Percentiles rank a stretch among this genome's conserved stretches.
phyloP scores from a whole-genome alignment of 2,888 invertebrate species.

The Labia minor region DNA sequence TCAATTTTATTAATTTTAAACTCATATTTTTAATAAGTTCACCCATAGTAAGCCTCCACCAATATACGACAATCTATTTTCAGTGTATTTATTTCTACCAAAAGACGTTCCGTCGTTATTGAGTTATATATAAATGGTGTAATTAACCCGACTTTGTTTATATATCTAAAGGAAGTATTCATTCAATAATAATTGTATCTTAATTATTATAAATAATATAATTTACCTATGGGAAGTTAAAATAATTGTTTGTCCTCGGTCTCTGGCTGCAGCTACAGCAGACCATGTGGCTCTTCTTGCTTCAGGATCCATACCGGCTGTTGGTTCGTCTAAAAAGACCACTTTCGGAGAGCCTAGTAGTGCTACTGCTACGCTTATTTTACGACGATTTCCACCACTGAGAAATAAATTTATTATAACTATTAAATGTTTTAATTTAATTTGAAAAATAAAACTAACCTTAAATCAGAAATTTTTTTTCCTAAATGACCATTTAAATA shows the following conservation, averaged over 20 bases:
- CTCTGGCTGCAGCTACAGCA: slow-evolving; percentile 54
- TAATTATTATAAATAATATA: no score
- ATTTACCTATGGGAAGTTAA: slow-evolving; percentile 59
- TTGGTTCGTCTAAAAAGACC: slow-evolving; percentile 52
- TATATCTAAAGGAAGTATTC: no score
- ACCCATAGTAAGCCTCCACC: no score
- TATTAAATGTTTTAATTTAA: background rate
- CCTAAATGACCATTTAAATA: background rate
- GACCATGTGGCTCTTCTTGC: slow-evolving; percentile 73
- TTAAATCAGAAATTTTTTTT: background rate
- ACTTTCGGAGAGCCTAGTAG: slow-evolving; percentile 57
- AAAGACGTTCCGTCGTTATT: no score
- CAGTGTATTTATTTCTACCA: no score
- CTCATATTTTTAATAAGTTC: no score
- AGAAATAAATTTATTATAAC: slow-evolving; percentile 24
- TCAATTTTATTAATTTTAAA: no score
- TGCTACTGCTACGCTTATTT: slow-evolving; percentile 59
- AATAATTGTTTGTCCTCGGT: slow-evolving; percentile 61
- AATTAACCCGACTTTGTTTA: no score
- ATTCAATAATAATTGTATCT: no score
- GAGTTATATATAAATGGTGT: no score
- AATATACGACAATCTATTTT: no score
- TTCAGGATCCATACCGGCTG: slow-evolving; percentile 65
- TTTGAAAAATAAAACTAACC: background rate
- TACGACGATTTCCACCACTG: slow-evolving; percentile 64